Evolutionary conservation across 2,797 vertebrate genomes (phyloP), one percentile per base, ranked within the genome.

Genomic region (Falco novaeseelandiae): DNA sequence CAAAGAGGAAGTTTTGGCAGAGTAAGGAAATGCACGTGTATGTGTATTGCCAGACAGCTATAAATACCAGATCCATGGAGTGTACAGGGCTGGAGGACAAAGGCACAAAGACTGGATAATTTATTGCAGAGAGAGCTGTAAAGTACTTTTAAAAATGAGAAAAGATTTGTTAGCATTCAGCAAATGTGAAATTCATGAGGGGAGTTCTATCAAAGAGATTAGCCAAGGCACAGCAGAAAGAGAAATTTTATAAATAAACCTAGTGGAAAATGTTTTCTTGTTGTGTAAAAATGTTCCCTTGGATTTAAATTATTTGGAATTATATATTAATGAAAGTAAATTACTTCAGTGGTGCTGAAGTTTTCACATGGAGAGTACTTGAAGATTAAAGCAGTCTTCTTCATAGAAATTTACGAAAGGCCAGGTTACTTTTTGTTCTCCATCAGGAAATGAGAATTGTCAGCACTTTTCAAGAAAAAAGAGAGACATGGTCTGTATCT

Each of bases 161-260:
- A 92, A 87, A 95, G 32, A 85, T 85, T 94, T 94, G 81, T 83
- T 93, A 90, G 48, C 65, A 30, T 92, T 96, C 63, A 90, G 81
- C 46, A 97, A 86, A 67, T 87, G 44, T 90, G 73, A 81, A 93
- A 92, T 95, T 97, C 90, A 90, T 95, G 83, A 96, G 42, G 51
- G 26, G 13, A 63, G 27, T 83, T 94, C 81, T 77, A 74, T 65
- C 44, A 85, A 70, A 74, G 67, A 88, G 89, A 74, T 89, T 95
- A 80, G 32, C 63, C 46, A 84, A 62, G 63, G 40, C 71, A 78
- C 19, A 89, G 63, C 2, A 0, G 74, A 94, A 92, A 77, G 59
- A 87, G 44, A 85, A 80, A 89, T 89, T 94, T 96, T 89, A 71
- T 93, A 94, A 96, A 90, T 93, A 94, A 93, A 93, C 36, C 21